phyloP scores from a whole-genome alignment of 1,140 invertebrate species.

The Pseudomyrmex dendroicus region DNA sequence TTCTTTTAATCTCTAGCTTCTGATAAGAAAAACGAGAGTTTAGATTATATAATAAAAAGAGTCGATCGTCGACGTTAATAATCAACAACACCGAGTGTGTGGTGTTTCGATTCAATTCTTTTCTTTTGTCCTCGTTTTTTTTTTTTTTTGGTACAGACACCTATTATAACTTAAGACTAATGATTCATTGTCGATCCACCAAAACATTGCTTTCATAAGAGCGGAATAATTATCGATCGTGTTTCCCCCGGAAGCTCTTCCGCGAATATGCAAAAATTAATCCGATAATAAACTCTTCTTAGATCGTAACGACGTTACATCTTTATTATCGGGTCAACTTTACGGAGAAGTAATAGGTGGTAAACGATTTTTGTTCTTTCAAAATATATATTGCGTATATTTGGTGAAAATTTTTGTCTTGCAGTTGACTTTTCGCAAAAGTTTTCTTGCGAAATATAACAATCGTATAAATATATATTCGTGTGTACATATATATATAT shows the following conservation, averaged over 20 bases:
- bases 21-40: slow-evolving; percentile 46
- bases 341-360: too few species aligned
- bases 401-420: slow-evolving; percentile 32
- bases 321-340: background rate
- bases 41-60: slow-evolving; percentile 24
- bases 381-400: background rate
- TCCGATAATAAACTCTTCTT: slow-evolving; percentile 5
- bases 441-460: background rate
- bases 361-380: background rate
- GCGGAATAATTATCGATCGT: slow-evolving; percentile 22
- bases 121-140: slow-evolving; percentile 10
- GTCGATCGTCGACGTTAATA: slow-evolving; percentile 16
- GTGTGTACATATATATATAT: too few species aligned
- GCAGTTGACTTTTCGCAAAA: background rate
- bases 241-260: background rate
- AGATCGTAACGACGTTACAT: background rate
- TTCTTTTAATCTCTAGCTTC: slow-evolving; percentile 10
- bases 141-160: slow-evolving; percentile 28
- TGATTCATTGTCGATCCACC: slow-evolving; percentile 22
- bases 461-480: too few species aligned
- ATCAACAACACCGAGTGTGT: slow-evolving; percentile 23
- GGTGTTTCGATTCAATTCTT: slow-evolving; percentile 37
- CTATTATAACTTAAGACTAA: slow-evolving; percentile 41
- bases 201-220: slow-evolving; percentile 40
- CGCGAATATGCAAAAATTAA: slow-evolving; percentile 26